Conservation (phyloP, 2,888 invertebrate species). For the Cenopis cana region DNA sequence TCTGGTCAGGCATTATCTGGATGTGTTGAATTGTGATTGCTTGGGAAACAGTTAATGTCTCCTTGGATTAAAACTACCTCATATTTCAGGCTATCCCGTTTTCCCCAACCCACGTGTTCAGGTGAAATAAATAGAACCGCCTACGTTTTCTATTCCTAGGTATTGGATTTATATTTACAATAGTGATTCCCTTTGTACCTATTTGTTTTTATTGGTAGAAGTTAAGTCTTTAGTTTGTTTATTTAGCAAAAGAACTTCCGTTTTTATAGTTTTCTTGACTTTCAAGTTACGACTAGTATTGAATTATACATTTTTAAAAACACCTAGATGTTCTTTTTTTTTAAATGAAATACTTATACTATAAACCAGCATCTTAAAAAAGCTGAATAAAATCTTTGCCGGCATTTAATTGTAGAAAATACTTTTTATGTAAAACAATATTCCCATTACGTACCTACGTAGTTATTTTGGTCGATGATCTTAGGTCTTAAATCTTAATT, state of each 20-base stretch:
- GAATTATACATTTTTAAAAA: no score
- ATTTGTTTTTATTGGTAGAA: background rate
- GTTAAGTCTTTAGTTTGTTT: background rate
- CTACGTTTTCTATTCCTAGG: conserved; percentile 27
- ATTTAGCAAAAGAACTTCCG: background rate
- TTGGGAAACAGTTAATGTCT: no score
- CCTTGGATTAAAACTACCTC: no score
- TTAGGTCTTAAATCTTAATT: conserved; percentile 18
- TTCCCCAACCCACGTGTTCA: conserved; percentile 17
- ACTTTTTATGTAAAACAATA: background rate
- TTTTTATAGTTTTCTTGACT: no score
- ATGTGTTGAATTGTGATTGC: no score
- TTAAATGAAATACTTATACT: no score
- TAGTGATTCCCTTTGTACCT: conserved; percentile 13
- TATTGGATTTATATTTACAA: conserved; percentile 21
- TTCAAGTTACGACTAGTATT: background rate
- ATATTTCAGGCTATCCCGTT: background rate
- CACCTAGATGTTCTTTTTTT: no score
- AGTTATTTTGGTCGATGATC: conserved; percentile 10
- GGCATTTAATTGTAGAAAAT: no score
- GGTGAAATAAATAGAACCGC: conserved; percentile 21
- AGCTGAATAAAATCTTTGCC: no score
- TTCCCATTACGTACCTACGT: background rate
- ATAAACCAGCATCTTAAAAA: no score
- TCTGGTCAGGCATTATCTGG: no score